phyloP scores from a whole-genome alignment of 2,113 vertebrate genomes.

The Carlito syrichta region DNA sequence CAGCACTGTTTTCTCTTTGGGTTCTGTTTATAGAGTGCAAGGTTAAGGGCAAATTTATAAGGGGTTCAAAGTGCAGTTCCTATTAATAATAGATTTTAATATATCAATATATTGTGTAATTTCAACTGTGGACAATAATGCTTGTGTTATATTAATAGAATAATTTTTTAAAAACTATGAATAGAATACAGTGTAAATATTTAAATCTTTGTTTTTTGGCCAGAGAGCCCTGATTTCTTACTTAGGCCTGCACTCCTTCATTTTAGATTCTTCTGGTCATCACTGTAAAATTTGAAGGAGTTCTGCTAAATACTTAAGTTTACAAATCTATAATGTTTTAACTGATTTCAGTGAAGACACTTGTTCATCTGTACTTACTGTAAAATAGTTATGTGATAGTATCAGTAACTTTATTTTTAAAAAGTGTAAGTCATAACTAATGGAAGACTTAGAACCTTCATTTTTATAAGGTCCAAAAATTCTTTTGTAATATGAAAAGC shows the following conservation, averaged over 20 bases:
- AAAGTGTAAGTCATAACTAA: constrained; percentile 11
- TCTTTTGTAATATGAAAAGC: constrained; percentile 42
- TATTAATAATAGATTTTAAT: constrained; percentile 14
- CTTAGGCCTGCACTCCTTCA: background rate
- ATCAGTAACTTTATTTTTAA: constrained; percentile 80
- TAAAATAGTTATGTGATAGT: constrained; percentile 59
- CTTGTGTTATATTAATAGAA: constrained; percentile 5
- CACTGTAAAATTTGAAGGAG: constrained; percentile 8
- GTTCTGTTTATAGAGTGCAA: background rate
- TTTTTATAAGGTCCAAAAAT: constrained; percentile 39
- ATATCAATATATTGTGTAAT: background rate
- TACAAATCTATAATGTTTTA: constrained; percentile 6
- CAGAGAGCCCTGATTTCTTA: background rate
- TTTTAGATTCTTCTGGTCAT: constrained; percentile 44
- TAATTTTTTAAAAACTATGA: background rate
- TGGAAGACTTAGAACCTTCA: background rate
- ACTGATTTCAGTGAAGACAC: constrained; percentile 60
- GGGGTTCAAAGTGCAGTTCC: background rate
- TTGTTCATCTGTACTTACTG: constrained; percentile 61
- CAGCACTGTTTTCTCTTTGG: background rate
- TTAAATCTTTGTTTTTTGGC: background rate
- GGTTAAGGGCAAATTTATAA: constrained; percentile 41
- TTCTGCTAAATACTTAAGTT: constrained; percentile 30
- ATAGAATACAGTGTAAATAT: constrained; percentile 23
- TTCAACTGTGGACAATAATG: background rate